Conservation (phyloP, 2,888 invertebrate species). For the Andrena chrysosceles region DNA sequence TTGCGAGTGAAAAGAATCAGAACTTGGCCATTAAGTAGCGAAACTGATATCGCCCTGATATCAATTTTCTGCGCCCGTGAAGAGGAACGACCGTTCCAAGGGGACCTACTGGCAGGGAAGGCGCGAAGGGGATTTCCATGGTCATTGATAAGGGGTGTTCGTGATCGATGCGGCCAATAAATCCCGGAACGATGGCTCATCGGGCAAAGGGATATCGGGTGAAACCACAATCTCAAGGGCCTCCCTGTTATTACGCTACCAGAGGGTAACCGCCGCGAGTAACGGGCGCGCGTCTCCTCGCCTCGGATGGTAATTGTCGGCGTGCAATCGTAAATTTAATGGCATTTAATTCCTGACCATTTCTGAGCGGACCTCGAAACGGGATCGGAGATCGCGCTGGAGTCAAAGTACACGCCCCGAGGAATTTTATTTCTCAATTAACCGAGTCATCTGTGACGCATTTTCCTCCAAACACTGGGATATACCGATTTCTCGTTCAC, state of each 20-base stretch:
- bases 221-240: constrained; percentile 68
- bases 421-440: background rate
- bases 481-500: background rate
- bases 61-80: too few species aligned
- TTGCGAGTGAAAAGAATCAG: too few species aligned
- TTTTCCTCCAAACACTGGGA: background rate
- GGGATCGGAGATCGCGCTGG: too few species aligned
- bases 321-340: constrained; percentile 78
- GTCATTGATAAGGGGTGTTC: constrained; percentile 60
- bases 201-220: constrained; percentile 64
- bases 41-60: too few species aligned
- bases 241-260: constrained; percentile 72
- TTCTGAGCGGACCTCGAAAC: constrained; percentile 51
- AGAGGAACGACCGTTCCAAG: background rate
- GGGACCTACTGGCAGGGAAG: background rate
- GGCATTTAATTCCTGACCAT: constrained; percentile 80
- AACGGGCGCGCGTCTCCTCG: constrained; percentile 63
- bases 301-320: constrained; percentile 63
- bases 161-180: constrained; percentile 69
- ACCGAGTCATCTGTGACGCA: background rate
- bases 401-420: too few species aligned
- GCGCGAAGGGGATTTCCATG: constrained; percentile 34
- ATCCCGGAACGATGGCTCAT: constrained; percentile 59
- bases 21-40: too few species aligned
- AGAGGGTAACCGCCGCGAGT: constrained; percentile 62